phyloP scores from a whole-genome alignment of 2,113 vertebrate genomes.

The Coracopsis vasa region DNA sequence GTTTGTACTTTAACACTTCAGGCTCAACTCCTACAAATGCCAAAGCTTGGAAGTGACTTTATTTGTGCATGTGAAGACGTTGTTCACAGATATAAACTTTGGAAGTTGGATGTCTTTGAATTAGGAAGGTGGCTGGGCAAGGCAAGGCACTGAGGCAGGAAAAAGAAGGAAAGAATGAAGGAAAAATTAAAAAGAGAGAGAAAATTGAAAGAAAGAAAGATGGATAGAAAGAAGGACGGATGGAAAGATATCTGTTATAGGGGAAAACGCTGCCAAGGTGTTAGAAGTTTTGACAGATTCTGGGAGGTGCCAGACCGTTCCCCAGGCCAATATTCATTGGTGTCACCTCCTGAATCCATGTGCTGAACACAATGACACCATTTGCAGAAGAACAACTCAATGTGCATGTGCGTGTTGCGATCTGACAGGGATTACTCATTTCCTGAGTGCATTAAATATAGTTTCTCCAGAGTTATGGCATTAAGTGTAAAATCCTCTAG shows the following conservation, averaged over 20 bases:
- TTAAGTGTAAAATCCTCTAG: background rate
- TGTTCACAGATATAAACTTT: constrained; percentile 27
- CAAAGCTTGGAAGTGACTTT: constrained; percentile 44
- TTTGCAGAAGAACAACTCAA: background rate
- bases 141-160: background rate
- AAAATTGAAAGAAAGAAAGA: background rate
- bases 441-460: background rate
- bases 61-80: constrained; percentile 29
- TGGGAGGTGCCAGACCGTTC: background rate
- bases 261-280: background rate
- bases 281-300: background rate
- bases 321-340: background rate
- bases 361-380: background rate
- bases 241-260: background rate
- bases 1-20: constrained; percentile 67
- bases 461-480: background rate
- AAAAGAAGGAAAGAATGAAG: background rate
- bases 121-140: background rate
- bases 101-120: background rate
- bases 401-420: background rate
- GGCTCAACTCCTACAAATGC: constrained; percentile 54
- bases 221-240: background rate
- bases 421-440: background rate
- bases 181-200: background rate
- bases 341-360: background rate